These are phyloP conservation scores for Drosophila planitibia DNA, from an alignment of 2,888 invertebrate genomes.

Conservation along the genomic window DNA sequence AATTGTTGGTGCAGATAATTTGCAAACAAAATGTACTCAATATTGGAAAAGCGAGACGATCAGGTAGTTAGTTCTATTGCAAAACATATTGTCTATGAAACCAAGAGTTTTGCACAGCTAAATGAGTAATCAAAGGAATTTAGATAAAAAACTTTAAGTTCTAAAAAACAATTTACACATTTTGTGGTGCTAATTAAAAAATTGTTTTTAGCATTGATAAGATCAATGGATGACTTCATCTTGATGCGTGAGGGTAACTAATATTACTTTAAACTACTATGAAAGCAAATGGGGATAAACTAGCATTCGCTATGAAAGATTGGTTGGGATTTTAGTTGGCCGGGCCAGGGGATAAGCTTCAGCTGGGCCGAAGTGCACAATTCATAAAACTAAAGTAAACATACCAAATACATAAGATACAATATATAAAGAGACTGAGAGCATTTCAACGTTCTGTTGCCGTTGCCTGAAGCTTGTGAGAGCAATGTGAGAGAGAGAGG, in stretches of 20 bases:
- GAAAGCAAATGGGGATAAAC: neutral
- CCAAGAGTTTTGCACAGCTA: neutral
- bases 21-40: neutral
- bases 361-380: constrained; percentile 62
- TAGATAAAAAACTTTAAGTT: neutral
- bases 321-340: constrained; percentile 2
- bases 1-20: neutral
- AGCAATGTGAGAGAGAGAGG: constrained; percentile 29
- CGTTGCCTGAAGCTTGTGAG: constrained; percentile 50
- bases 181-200: neutral
- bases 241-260: neutral
- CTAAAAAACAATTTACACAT: neutral
- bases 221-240: neutral
- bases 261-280: neutral
- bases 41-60: neutral
- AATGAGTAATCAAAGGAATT: neutral
- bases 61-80: neutral
- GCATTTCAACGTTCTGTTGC: constrained; percentile 46
- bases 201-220: neutral
- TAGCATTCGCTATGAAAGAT: neutral
- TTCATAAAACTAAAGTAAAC: constrained; percentile 59
- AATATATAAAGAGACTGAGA: constrained; percentile 33
- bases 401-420: constrained; percentile 48
- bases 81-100: neutral
- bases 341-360: constrained; percentile 38